Conservation (phyloP, 2,113 vertebrate species). For the Anas platyrhynchos region DNA sequence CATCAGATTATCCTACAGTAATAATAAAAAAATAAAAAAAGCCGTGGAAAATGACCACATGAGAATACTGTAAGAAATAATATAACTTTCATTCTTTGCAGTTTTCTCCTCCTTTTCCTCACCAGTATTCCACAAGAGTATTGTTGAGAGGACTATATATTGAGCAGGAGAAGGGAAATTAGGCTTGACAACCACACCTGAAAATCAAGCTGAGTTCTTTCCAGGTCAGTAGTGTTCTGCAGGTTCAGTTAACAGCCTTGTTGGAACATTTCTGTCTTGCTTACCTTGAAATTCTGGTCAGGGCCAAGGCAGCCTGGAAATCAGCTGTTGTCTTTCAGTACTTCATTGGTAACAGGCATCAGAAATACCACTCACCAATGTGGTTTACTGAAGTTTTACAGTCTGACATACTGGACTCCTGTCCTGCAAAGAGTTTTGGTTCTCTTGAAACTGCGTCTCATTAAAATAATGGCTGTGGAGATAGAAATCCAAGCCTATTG, state of each 20-base stretch:
- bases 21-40: background rate
- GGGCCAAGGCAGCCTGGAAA: background rate
- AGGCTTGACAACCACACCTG: background rate
- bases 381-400: background rate
- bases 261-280: background rate
- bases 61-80: background rate
- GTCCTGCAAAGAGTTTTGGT: fast-evolving
- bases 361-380: background rate
- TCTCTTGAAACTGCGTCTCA: background rate
- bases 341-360: fast-evolving
- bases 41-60: background rate
- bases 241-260: background rate
- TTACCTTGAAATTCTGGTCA: background rate
- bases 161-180: background rate
- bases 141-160: background rate
- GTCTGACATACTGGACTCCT: no score
- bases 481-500: background rate
- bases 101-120: background rate
- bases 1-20: background rate
- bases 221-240: background rate
- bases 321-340: background rate
- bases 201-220: background rate
- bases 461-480: background rate
- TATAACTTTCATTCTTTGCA: background rate
- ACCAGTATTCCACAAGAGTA: background rate